These are phyloP conservation scores for Callinectes sapidus DNA, from an alignment of 2,888 invertebrate species.

Conservation along the genomic window DNA sequence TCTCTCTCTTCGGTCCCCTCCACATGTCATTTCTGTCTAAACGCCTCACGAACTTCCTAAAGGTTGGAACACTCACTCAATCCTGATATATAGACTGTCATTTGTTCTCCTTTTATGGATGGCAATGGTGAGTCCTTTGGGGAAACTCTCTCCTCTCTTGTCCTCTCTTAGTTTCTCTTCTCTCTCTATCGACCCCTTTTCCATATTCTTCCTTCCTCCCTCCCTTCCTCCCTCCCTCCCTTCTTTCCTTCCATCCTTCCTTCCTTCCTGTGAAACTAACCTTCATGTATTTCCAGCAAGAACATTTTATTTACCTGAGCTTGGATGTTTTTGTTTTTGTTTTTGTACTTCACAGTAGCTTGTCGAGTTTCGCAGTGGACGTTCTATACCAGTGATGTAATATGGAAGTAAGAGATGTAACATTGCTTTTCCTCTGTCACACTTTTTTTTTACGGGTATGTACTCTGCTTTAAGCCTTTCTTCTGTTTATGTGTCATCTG, in stretches of 20 bases:
- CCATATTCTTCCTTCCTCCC: not conserved
- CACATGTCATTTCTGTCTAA: conserved; percentile 15
- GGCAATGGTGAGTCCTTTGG: not conserved
- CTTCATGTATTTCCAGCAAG: not conserved
- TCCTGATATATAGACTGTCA: conserved; percentile 19
- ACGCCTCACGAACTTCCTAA: conserved; percentile 7
- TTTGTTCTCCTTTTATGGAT: conserved; percentile 27
- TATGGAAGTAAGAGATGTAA: not conserved
- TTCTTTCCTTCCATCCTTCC: not conserved
- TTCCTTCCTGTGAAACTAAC: not conserved
- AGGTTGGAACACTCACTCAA: conserved; percentile 14
- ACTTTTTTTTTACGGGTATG: not conserved
- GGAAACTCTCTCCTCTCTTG: not conserved
- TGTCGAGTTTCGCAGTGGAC: not conserved
- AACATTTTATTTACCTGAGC: not conserved
- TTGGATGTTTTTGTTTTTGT: not conserved
- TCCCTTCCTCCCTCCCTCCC: not conserved
- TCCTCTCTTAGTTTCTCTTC: not conserved
- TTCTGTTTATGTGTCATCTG: not conserved
- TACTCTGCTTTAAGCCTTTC: not conserved
- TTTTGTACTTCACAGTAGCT: not conserved
- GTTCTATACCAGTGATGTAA: not conserved
- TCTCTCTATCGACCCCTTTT: not conserved
- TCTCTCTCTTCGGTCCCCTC: not conserved
- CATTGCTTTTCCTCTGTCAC: not conserved